phyloP scores from a whole-genome alignment of 2,797 vertebrate species.

The Pelochelys cantorii region DNA sequence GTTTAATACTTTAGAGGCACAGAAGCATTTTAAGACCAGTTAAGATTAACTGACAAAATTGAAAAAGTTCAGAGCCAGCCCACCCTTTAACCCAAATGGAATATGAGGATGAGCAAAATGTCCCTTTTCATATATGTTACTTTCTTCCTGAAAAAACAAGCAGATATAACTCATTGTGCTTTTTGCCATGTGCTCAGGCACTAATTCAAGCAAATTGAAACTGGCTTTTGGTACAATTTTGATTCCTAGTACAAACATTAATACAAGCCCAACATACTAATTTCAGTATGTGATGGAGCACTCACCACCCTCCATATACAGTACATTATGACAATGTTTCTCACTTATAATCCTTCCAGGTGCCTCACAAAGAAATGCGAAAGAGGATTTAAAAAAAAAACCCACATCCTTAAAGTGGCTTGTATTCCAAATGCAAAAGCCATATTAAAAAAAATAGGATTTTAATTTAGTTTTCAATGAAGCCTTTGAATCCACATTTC shows the following conservation, averaged over 20 bases:
- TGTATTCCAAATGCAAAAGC: rapidly evolving
- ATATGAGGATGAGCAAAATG: background rate
- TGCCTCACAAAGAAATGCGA: rapidly evolving
- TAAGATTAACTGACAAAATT: constrained; percentile 6
- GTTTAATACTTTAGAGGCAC: background rate
- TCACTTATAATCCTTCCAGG: background rate
- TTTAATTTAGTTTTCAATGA: background rate
- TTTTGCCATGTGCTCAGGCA: background rate
- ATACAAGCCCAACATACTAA: constrained; percentile 57
- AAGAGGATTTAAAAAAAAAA: rapidly evolving
- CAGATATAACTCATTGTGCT: rapidly evolving
- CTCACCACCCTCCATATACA: background rate
- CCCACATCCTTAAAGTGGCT: background rate
- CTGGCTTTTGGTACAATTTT: constrained; percentile 36
- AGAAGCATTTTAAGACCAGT: background rate
- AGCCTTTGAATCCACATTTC: background rate
- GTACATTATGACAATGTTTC: constrained; percentile 23
- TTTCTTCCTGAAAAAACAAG: background rate
- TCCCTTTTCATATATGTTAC: background rate
- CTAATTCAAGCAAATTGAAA: background rate
- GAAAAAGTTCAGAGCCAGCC: constrained; percentile 20
- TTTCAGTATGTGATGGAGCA: constrained; percentile 5
- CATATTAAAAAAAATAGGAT: background rate
- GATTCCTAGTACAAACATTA: background rate
- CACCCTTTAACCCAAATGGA: constrained; percentile 15